A percentile compares a stretch with the other conserved stretches of the same genome.
phyloP scores from a whole-genome alignment of 2,113 vertebrate genomes.

The Centropristis striata region DNA sequence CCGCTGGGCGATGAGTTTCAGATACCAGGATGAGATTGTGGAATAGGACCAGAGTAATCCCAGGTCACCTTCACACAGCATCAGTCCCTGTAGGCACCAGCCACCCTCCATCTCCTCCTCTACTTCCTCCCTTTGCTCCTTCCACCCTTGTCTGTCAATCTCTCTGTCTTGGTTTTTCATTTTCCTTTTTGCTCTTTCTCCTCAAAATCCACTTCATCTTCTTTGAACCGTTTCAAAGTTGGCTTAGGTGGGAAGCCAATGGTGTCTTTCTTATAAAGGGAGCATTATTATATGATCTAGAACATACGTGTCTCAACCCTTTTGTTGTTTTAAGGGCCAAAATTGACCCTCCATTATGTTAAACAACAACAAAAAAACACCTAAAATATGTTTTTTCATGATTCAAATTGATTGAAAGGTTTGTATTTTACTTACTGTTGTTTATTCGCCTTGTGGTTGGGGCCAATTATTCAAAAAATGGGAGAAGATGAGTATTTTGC shows the following conservation, averaged over 20 bases:
- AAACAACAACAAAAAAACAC: too few relatives aligned
- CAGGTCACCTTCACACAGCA: conserved; percentile 77
- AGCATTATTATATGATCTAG: not conserved
- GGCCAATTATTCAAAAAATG: too few relatives aligned
- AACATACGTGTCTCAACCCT: conserved; percentile 9
- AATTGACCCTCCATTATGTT: too few relatives aligned
- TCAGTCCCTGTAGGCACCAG: conserved; percentile 34
- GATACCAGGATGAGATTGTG: conserved; percentile 73
- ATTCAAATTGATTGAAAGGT: too few relatives aligned
- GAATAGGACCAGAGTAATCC: conserved; percentile 72
- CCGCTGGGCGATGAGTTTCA: conserved; percentile 63
- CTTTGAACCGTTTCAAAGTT: not conserved
- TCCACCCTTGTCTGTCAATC: conserved; percentile 27
- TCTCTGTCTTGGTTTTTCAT: conserved; percentile 10
- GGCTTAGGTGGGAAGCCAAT: not conserved
- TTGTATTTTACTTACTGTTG: too few relatives aligned
- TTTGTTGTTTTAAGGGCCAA: too few relatives aligned
- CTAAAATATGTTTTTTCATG: too few relatives aligned
- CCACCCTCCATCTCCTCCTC: conserved; percentile 21
- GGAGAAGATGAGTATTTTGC: too few relatives aligned
- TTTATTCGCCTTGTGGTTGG: too few relatives aligned
- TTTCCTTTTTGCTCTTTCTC: conserved; percentile 14
- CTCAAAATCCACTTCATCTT: conserved; percentile 18
- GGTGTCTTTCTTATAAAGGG: not conserved
- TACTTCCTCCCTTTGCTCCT: conserved; percentile 5